Evolutionary conservation across 2,888 invertebrate genomes (phyloP).

Genomic region (Branchinecta sandiegonensis): DNA sequence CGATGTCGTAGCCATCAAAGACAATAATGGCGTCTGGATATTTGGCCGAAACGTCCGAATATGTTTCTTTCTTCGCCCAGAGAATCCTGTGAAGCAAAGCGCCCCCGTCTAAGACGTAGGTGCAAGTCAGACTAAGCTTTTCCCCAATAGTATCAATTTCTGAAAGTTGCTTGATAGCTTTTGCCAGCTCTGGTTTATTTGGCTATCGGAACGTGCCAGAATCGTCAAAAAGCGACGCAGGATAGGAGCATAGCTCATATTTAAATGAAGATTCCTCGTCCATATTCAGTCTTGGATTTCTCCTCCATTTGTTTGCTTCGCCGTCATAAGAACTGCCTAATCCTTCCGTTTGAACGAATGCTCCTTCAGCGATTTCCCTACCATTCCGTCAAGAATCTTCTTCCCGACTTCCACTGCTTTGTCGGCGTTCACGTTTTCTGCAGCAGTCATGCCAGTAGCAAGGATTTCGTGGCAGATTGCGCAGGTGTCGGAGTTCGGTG

Average conservation of each 20-base stretch:
- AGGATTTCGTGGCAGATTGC: slow-evolving; percentile 15
- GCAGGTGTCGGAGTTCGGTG: background rate
- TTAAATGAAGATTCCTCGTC: background rate
- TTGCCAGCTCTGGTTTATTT: background rate
- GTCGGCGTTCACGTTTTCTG: slow-evolving; percentile 16
- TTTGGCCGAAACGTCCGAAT: too few species aligned
- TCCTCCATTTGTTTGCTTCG: background rate
- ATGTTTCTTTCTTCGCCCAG: too few species aligned
- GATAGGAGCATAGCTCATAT: background rate
- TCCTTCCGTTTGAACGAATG: too few species aligned
- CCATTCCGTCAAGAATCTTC: slow-evolving; percentile 17
- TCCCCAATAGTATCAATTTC: slow-evolving; percentile 11
- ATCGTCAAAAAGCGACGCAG: slow-evolving; percentile 11
- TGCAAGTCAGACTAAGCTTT: slow-evolving; percentile 12
- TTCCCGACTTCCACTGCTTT: slow-evolving; percentile 18
- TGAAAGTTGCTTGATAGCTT: slow-evolving; percentile 12
- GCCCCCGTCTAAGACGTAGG: slow-evolving; percentile 6
- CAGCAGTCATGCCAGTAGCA: slow-evolving; percentile 8
- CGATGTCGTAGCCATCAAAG: too few species aligned
- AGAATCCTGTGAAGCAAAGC: slow-evolving; percentile 9
- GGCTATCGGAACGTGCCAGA: too few species aligned
- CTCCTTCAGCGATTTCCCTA: slow-evolving; percentile 9
- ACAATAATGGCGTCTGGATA: too few species aligned
- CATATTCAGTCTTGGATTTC: background rate
- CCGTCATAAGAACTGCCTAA: slow-evolving; percentile 18